A percentile compares a stretch with the other conserved stretches of the same genome.
phyloP scores from a whole-genome alignment of 2,113 vertebrate species.

The Excalfactoria chinensis region DNA sequence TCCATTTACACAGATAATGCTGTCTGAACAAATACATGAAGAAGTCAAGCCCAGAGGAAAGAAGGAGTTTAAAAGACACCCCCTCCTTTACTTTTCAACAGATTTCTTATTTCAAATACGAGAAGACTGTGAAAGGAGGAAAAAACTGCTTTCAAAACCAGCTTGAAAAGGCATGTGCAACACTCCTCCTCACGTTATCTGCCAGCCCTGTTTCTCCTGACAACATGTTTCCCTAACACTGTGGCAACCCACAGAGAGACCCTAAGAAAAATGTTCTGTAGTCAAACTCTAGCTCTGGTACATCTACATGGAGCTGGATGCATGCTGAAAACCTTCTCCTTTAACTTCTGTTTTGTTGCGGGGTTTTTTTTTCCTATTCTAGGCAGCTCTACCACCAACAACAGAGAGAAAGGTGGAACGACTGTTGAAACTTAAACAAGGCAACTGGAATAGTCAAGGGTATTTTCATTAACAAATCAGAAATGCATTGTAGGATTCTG shows the following conservation, averaged over 20 bases:
- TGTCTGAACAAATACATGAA: not conserved
- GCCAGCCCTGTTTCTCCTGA: slow-evolving; percentile 9
- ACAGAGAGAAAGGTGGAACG: not conserved
- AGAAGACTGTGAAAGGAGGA: not conserved
- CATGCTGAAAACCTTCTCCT: not conserved
- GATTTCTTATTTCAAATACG: not conserved
- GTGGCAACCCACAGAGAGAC: not conserved
- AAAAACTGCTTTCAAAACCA: not conserved
- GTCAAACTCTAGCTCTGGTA: not conserved
- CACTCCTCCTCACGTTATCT: not conserved
- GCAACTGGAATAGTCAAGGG: not conserved
- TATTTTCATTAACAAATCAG: not conserved
- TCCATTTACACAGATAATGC: not conserved
- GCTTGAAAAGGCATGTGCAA: not conserved
- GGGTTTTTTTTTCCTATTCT: not conserved
- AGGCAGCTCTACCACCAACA: not conserved
- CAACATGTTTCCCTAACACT: not conserved
- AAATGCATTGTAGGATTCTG: not conserved
- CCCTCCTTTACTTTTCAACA: not conserved
- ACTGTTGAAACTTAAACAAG: not conserved
- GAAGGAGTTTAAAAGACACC: not conserved
- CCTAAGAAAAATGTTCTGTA: not conserved
- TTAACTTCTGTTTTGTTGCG: not conserved
- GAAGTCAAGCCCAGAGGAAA: not conserved
- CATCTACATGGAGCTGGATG: not conserved